phyloP scores from a whole-genome alignment of 2,797 vertebrate genomes.

The Malurus splendens region DNA sequence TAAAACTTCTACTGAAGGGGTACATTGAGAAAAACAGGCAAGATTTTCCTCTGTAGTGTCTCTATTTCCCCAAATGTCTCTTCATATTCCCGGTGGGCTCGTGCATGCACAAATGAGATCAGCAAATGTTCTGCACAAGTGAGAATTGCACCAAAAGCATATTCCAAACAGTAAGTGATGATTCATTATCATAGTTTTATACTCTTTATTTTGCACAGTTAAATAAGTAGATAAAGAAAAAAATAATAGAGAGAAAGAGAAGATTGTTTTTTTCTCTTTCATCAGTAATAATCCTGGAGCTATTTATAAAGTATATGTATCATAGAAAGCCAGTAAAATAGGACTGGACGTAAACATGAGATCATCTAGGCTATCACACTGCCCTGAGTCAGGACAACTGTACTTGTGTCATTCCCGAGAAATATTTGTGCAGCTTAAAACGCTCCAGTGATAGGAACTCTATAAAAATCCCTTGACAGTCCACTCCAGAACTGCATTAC shows the following conservation, averaged over 20 bases:
- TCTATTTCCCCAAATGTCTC: neutral
- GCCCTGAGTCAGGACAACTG: constrained; percentile 34
- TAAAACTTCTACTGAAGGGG: neutral
- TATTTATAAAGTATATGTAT: constrained; percentile 2
- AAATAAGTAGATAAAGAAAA: neutral
- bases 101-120: neutral
- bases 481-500: neutral
- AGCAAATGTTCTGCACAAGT: neutral
- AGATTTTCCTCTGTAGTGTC: neutral
- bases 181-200: neutral
- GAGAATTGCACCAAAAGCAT: neutral
- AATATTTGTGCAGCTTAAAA: neutral
- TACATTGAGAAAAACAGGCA: neutral
- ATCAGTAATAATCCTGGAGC: neutral
- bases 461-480: constrained; percentile 22
- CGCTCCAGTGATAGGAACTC: neutral
- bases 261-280: neutral
- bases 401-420: neutral
- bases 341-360: constrained; percentile 31
- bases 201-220: neutral
- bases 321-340: constrained; percentile 24
- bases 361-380: constrained; percentile 16
- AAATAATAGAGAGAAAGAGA: neutral
- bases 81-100: neutral
- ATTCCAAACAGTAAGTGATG: neutral